These are phyloP conservation scores for Falco naumanni DNA, from an alignment of 2,797 vertebrate genomes.

Conservation along the genomic window DNA sequence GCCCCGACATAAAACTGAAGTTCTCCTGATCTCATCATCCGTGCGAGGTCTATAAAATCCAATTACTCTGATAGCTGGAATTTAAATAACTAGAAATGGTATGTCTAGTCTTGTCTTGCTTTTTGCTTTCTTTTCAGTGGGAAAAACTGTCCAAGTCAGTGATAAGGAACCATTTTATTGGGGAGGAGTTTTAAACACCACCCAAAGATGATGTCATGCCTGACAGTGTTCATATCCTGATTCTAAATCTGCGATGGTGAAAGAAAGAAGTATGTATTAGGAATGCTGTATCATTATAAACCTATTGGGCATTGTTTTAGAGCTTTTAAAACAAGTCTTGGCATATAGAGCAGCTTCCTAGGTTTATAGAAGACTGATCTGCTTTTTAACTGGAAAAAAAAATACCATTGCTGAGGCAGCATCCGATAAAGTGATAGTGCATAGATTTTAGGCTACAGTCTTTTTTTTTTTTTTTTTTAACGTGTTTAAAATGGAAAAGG, in stretches of 20 bases:
- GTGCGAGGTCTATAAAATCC: constrained; percentile 38
- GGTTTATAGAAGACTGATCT: not conserved
- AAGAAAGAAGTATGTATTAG: constrained; percentile 24
- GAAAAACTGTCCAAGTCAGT: constrained; percentile 51
- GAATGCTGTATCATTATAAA: not conserved
- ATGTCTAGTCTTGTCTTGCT: constrained; percentile 61
- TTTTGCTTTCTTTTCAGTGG: constrained; percentile 35
- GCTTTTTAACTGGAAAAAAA: not conserved
- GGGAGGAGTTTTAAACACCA: constrained; percentile 62
- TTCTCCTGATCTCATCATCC: constrained; percentile 50
- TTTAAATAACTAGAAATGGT: constrained; percentile 34
- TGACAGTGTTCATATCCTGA: constrained; percentile 30
- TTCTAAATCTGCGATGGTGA: not conserved
- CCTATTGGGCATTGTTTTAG: not conserved
- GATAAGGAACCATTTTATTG: constrained; percentile 71
- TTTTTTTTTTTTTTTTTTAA: not conserved
- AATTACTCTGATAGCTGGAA: constrained; percentile 56
- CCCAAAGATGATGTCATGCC: constrained; percentile 39
- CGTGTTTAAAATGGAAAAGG: not conserved
- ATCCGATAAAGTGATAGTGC: constrained; percentile 6
- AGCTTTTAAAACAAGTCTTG: constrained; percentile 43
- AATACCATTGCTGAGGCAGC: not conserved
- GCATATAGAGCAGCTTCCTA: not conserved
- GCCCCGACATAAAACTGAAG: not conserved
- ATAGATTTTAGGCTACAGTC: not conserved